phyloP scores from a whole-genome alignment of 1,140 invertebrate genomes.

The Stenopsyche tienmushanensis region DNA sequence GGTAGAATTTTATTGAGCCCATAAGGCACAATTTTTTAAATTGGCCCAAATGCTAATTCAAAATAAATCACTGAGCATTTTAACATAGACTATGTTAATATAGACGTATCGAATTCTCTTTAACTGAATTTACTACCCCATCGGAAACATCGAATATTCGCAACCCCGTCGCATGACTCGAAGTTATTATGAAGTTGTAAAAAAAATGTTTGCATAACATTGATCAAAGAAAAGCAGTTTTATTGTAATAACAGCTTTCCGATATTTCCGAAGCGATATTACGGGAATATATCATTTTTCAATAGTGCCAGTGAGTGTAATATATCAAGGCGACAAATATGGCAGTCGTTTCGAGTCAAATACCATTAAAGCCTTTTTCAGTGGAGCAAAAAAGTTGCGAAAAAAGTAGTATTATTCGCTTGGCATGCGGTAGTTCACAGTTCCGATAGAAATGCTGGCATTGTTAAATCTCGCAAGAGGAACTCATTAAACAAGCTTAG shows the following conservation, averaged over 20 bases:
- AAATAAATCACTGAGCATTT: no score
- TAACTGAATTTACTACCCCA: no score
- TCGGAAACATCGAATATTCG: no score
- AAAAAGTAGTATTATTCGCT: not conserved
- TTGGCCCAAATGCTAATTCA: no score
- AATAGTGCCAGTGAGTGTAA: not conserved
- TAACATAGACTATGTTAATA: no score
- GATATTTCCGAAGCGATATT: not conserved
- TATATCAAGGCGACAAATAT: no score
- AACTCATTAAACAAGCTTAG: constrained; percentile 6
- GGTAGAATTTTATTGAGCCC: no score
- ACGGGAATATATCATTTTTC: no score
- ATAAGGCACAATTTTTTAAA: no score
- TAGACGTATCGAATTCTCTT: no score
- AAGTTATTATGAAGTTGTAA: not conserved
- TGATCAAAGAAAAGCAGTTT: not conserved
- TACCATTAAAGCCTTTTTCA: not conserved
- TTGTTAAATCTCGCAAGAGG: not conserved
- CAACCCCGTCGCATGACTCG: not conserved
- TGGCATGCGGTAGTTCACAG: not conserved
- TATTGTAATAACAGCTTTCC: not conserved
- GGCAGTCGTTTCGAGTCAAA: not conserved
- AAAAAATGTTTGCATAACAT: not conserved
- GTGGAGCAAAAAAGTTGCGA: not conserved
- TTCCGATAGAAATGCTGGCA: not conserved